These are phyloP conservation scores for Drosophila busckii DNA, from an alignment of 1,140 invertebrate species.

Conservation along the genomic window DNA sequence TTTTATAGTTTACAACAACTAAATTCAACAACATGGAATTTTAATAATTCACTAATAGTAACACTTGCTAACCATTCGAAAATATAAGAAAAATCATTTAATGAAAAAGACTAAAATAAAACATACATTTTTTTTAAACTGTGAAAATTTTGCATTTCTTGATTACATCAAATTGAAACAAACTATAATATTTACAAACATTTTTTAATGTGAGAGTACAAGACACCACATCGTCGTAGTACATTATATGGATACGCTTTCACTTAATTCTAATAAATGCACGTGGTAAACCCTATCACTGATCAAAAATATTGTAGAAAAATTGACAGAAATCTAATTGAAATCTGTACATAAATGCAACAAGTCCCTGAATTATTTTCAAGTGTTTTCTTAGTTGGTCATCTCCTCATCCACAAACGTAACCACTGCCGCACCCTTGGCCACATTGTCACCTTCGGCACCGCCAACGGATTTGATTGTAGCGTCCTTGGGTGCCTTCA, in stretches of 20 bases:
- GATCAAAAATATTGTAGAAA: conserved; percentile 9
- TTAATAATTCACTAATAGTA: conserved; percentile 10
- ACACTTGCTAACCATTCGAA: conserved; percentile 9
- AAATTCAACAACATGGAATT: conserved; percentile 20
- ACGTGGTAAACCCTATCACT: conserved; percentile 30
- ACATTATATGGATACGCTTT: conserved; percentile 54
- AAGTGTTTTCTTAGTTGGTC: conserved; percentile 12
- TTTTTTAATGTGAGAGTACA: conserved; percentile 37
- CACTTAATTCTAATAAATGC: conserved; percentile 66
- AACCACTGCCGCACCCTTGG: conserved; percentile 85
- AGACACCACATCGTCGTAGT: conserved; percentile 24
- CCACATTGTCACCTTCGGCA: conserved; percentile 89
- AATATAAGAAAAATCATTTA: conserved; percentile 23
- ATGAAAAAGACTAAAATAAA: conserved; percentile 32
- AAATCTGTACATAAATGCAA: conserved; percentile 57
- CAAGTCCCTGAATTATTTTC: conserved; percentile 33
- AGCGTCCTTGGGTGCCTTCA: conserved; percentile 89
- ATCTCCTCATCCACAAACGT: conserved; percentile 79
- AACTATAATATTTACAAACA: background rate
- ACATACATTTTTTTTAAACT: conserved; percentile 36
- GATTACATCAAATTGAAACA: background rate
- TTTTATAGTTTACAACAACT: conserved; percentile 17
- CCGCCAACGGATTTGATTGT: conserved; percentile 86
- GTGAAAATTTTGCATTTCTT: conserved; percentile 3
- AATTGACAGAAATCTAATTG: conserved; percentile 13